phyloP scores from a whole-genome alignment of 1,140 invertebrate species.

The Ectropis grisescens region DNA sequence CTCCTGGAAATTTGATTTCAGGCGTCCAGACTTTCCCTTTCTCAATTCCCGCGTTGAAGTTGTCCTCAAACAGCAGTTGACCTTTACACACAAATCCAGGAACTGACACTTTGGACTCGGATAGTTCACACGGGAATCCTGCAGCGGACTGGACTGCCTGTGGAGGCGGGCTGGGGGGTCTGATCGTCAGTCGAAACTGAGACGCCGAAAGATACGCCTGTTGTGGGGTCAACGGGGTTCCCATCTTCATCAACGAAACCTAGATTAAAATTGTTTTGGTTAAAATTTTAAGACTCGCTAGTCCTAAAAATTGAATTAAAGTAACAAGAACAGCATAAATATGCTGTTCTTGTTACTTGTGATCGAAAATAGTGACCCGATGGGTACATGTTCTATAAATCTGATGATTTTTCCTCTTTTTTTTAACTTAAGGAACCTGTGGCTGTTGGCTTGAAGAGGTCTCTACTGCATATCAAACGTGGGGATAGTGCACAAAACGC shows the following conservation, averaged over 20 bases:
- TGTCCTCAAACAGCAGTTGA: conserved; percentile 69
- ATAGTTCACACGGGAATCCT: conserved; percentile 30
- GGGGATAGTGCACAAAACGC: too few relatives aligned
- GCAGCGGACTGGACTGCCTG: not conserved
- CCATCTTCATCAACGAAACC: conserved; percentile 33
- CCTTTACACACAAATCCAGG: conserved; percentile 64
- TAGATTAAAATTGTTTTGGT: conserved; percentile 9
- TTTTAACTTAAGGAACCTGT: too few relatives aligned
- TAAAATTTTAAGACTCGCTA: too few relatives aligned
- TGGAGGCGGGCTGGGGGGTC: not conserved
- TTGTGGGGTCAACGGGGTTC: conserved; percentile 16
- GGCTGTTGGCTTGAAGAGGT: too few relatives aligned
- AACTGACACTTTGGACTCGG: conserved; percentile 27
- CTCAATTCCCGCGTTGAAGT: conserved; percentile 45
- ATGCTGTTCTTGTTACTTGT: too few relatives aligned
- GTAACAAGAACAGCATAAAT: too few relatives aligned
- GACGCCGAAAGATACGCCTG: conserved; percentile 3
- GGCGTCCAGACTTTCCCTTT: conserved; percentile 57
- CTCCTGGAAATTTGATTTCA: conserved; percentile 60
- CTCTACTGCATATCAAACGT: too few relatives aligned
- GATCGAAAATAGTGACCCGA: too few relatives aligned
- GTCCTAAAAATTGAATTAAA: too few relatives aligned
- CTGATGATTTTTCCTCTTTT: too few relatives aligned
- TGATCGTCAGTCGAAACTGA: not conserved
- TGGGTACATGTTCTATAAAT: too few relatives aligned